These are phyloP conservation scores for Latheticus oryzae DNA, from an alignment of 2,888 invertebrate species.

Conservation along the genomic window DNA sequence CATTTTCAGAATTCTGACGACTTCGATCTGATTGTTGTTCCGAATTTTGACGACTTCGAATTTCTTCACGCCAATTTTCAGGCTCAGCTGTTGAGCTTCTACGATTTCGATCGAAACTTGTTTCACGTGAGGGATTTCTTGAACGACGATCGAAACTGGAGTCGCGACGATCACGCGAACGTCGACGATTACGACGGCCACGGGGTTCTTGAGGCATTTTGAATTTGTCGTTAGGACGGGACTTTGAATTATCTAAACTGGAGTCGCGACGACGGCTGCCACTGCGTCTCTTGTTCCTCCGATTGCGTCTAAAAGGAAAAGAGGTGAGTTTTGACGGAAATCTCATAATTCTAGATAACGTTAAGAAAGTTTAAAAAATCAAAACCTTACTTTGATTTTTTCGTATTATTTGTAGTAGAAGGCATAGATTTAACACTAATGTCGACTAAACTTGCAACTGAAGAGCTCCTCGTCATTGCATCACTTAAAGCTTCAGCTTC, in stretches of 20 bases:
- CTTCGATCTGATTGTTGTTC: conserved; percentile 53
- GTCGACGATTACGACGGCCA: conserved; percentile 41
- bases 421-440: conserved; percentile 57
- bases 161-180: conserved; percentile 58
- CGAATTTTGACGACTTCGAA: conserved; percentile 55
- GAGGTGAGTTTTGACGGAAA: too few species aligned
- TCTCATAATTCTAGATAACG: too few species aligned
- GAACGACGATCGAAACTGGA: conserved; percentile 58
- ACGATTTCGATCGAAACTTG: conserved; percentile 65
- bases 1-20: conserved; percentile 51
- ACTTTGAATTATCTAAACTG: conserved; percentile 47
- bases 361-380: not conserved
- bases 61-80: conserved; percentile 64
- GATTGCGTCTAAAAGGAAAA: conserved; percentile 48
- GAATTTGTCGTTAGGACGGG: conserved; percentile 44
- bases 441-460: conserved; percentile 67
- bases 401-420: conserved; percentile 47
- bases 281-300: conserved; percentile 57
- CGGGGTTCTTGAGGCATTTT: conserved; percentile 47
- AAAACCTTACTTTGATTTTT: conserved; percentile 52
- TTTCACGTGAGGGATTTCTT: conserved; percentile 62
- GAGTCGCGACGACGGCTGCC: conserved; percentile 56
- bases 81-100: conserved; percentile 58
- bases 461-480: conserved; percentile 69
- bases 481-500: conserved; percentile 66